Evolutionary conservation across 2,113 vertebrate genomes (phyloP).

Genomic region (Xiphophorus couchianus): DNA sequence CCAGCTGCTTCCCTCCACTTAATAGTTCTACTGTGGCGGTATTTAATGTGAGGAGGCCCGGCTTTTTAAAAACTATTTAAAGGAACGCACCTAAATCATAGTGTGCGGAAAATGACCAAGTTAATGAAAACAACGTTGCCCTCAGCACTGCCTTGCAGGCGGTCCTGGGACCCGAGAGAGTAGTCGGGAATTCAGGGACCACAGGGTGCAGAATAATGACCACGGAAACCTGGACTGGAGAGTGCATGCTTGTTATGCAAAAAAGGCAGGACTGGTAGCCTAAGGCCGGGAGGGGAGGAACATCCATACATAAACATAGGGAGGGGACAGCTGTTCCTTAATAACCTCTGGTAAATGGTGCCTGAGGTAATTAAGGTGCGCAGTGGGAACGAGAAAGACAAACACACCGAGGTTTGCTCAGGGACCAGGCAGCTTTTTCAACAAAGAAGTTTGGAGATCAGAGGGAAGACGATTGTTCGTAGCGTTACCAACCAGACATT

Average conservation of each 20-base stretch:
- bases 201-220: slow-evolving; percentile 75
- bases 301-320: slow-evolving; percentile 66
- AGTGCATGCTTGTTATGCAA: slow-evolving; percentile 72
- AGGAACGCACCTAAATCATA: slow-evolving; percentile 70
- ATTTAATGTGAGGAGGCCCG: slow-evolving; percentile 74
- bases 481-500: not conserved
- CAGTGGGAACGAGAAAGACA: slow-evolving; percentile 39
- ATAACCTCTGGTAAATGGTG: slow-evolving; percentile 69
- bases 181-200: slow-evolving; percentile 68
- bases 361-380: slow-evolving; percentile 62
- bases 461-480: not conserved
- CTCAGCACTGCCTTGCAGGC: slow-evolving; percentile 53
- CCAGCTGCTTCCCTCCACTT: slow-evolving; percentile 66
- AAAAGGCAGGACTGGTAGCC: slow-evolving; percentile 63
- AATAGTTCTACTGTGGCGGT: slow-evolving; percentile 68
- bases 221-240: slow-evolving; percentile 57
- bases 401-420: slow-evolving; percentile 17
- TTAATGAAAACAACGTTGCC: slow-evolving; percentile 77
- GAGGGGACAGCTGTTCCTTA: slow-evolving; percentile 63
- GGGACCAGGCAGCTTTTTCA: slow-evolving; percentile 37
- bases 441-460: slow-evolving; percentile 29
- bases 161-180: slow-evolving; percentile 53
- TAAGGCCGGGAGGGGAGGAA: slow-evolving; percentile 57
- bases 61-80: slow-evolving; percentile 75
- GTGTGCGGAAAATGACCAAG: slow-evolving; percentile 75